These are phyloP conservation scores for Drosophila sucinea DNA, from an alignment of 1,140 invertebrate species.

Conservation along the genomic window DNA sequence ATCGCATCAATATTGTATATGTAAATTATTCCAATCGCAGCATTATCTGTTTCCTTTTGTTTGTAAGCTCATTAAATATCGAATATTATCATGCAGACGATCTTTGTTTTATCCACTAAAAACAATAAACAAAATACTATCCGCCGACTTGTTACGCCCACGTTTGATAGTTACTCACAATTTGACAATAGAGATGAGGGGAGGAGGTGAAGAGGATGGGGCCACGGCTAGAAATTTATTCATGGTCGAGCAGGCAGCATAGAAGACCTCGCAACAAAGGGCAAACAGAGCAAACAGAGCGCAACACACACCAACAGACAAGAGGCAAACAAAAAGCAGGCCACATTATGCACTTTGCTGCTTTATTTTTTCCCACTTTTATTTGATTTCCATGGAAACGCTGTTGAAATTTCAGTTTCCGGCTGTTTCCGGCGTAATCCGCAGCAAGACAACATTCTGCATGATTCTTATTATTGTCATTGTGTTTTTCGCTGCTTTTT, in stretches of 20 bases:
- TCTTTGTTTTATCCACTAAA: conserved; percentile 24
- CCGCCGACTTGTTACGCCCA: background rate
- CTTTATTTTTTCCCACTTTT: conserved; percentile 27
- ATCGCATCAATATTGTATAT: background rate
- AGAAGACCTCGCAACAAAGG: conserved; percentile 43
- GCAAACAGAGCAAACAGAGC: conserved; percentile 65
- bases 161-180: conserved; percentile 5
- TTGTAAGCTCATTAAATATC: background rate
- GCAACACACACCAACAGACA: conserved; percentile 42
- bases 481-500: conserved; percentile 10
- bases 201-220: background rate
- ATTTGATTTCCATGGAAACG: conserved; percentile 44
- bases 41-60: background rate
- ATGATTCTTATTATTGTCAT: conserved; percentile 49
- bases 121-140: conserved; percentile 33
- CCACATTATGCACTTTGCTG: conserved; percentile 70
- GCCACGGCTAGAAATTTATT: conserved; percentile 67
- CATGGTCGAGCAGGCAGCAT: conserved; percentile 59
- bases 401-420: conserved; percentile 63
- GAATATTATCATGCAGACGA: background rate
- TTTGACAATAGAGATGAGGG: conserved; percentile 47
- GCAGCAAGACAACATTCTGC: conserved; percentile 46
- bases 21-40: background rate
- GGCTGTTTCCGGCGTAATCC: conserved; percentile 61
- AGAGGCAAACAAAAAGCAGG: conserved; percentile 19